Conservation (phyloP, 2,888 invertebrate genomes). For the Melinaea marsaeus region DNA sequence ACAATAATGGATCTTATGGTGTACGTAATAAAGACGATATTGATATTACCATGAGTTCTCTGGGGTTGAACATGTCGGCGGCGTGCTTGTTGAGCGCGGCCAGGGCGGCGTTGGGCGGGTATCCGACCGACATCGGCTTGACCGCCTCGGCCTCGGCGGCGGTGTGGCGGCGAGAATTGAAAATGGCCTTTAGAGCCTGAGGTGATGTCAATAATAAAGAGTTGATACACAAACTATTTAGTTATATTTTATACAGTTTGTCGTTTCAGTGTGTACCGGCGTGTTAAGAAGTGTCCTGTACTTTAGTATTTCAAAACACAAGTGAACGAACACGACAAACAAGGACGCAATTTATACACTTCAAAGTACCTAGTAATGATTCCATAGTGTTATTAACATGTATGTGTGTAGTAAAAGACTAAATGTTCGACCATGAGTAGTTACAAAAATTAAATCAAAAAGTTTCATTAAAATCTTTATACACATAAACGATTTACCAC, state of each 20-base stretch:
- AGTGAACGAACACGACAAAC: too few species aligned
- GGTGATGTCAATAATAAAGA: conserved; percentile 20
- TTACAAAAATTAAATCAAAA: too few species aligned
- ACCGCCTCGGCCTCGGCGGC: conserved; percentile 69
- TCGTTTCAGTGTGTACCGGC: neutral
- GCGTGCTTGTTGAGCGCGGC: conserved; percentile 98
- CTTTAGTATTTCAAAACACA: too few species aligned
- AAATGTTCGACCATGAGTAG: too few species aligned
- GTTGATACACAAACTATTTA: neutral
- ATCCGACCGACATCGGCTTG: conserved; percentile 82
- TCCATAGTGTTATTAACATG: too few species aligned
- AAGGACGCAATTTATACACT: too few species aligned
- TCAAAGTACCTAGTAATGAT: too few species aligned
- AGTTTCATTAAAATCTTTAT: too few species aligned
- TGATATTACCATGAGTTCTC: conserved; percentile 87
- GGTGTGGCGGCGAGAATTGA: conserved; percentile 81
- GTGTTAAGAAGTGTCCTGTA: too few species aligned
- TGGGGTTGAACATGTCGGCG: conserved; percentile 91
- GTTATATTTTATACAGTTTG: neutral
- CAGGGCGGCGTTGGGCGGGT: conserved; percentile 96
- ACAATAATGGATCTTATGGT: neutral
- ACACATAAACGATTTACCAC: too few species aligned
- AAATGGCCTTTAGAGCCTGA: conserved; percentile 79
- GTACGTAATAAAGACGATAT: conserved; percentile 25
- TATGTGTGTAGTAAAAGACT: too few species aligned